phyloP scores from a whole-genome alignment of 2,113 vertebrate species.

The Neopipo cinnamomea region DNA sequence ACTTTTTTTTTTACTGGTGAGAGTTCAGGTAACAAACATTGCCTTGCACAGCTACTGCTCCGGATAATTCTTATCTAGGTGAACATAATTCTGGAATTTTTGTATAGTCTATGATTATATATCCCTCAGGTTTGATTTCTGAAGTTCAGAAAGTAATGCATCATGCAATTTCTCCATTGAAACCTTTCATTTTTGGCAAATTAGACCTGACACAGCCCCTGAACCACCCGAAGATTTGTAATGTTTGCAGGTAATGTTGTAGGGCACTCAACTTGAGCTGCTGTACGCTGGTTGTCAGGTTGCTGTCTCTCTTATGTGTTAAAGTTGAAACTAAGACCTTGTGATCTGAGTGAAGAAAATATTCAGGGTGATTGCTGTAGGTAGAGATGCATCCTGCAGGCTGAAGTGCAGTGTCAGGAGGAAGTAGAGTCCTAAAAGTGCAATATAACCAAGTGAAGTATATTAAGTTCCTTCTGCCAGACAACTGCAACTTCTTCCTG shows the following conservation, averaged over 20 bases:
- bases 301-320: background rate
- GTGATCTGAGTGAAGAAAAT: background rate
- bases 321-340: background rate
- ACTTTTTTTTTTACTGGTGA: background rate
- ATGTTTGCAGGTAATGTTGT: background rate
- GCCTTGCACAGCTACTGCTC: background rate
- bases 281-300: background rate
- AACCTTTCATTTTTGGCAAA: background rate
- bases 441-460: background rate
- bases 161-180: background rate
- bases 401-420: background rate
- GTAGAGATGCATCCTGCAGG: background rate
- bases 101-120: background rate
- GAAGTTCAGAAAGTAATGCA: background rate
- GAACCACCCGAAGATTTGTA: background rate
- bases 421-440: background rate
- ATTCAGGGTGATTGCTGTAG: background rate
- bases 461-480: background rate
- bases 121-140: background rate
- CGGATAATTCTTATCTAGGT: background rate
- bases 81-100: background rate
- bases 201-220: background rate
- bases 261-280: background rate
- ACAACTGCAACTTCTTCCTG: background rate
- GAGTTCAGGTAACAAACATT: background rate